phyloP scores from a whole-genome alignment of 2,888 invertebrate species.

The Drosophila longiperda region DNA sequence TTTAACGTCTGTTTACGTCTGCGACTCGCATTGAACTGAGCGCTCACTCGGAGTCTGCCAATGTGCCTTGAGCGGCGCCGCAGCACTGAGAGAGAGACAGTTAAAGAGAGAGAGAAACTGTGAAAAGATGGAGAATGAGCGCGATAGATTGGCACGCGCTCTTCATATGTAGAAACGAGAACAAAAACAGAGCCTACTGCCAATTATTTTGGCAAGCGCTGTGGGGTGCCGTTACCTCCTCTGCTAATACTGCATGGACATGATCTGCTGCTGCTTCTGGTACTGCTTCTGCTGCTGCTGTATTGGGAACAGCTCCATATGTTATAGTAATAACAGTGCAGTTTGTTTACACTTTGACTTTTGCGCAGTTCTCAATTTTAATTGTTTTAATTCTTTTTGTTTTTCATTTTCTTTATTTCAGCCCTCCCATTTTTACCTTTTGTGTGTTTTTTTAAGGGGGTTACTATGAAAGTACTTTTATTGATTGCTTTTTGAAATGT shows the following conservation, averaged over 20 bases:
- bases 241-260: conserved; percentile 25
- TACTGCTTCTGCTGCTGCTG: conserved; percentile 11
- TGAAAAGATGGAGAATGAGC: background rate
- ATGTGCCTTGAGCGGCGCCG: conserved; percentile 35
- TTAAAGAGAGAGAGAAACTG: conserved; percentile 8
- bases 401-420: conserved; percentile 14
- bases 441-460: conserved; percentile 36
- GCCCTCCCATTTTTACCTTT: conserved; percentile 26
- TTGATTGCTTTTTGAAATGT: conserved; percentile 35
- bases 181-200: conserved; percentile 18
- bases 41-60: conserved; percentile 30
- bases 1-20: conserved; percentile 65
- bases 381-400: conserved; percentile 14
- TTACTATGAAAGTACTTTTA: conserved; percentile 40
- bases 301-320: conserved; percentile 25
- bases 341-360: conserved; percentile 32
- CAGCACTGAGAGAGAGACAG: conserved; percentile 32
- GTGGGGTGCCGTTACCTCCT: conserved; percentile 34
- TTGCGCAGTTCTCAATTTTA: conserved; percentile 24
- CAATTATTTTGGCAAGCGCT: conserved; percentile 63
- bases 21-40: conserved; percentile 73
- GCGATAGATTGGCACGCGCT: conserved; percentile 38
- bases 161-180: conserved; percentile 19
- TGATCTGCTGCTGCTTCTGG: conserved; percentile 21
- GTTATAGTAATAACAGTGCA: conserved; percentile 8